These are phyloP conservation scores for Bolborhynchus lineola DNA, from an alignment of 2,113 vertebrate species.

Conservation along the genomic window DNA sequence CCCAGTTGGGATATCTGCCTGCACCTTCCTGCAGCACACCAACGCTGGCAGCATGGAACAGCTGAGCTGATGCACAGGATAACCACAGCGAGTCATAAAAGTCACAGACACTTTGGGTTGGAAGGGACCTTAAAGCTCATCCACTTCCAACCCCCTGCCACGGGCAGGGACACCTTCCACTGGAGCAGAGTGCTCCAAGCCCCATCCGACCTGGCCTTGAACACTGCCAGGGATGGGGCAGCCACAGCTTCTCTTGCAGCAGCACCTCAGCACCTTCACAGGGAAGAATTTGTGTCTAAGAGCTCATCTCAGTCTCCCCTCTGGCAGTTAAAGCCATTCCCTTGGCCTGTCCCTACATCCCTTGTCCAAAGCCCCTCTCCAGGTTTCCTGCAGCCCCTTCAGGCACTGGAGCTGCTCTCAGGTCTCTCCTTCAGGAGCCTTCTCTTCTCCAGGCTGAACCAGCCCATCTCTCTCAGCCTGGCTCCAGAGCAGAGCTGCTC, in stretches of 20 bases:
- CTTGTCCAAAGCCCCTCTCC: too few species aligned
- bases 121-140: neutral
- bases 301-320: too few species aligned
- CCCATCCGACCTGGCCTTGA: too few species aligned
- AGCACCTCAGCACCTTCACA: too few species aligned
- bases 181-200: neutral
- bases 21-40: neutral
- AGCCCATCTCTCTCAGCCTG: neutral
- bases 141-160: neutral
- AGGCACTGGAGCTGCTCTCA: too few species aligned
- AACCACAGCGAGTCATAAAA: accelerated
- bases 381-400: too few species aligned
- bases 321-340: too few species aligned
- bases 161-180: neutral
- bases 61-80: accelerated
- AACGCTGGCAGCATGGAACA: accelerated
- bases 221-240: too few species aligned
- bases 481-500: neutral
- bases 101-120: too few species aligned
- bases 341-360: too few species aligned
- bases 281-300: too few species aligned
- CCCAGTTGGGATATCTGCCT: neutral
- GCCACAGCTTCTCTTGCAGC: too few species aligned
- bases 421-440: neutral
- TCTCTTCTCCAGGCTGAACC: neutral